phyloP scores from a whole-genome alignment of 2,888 invertebrate species.

The Tetropium fuscum region DNA sequence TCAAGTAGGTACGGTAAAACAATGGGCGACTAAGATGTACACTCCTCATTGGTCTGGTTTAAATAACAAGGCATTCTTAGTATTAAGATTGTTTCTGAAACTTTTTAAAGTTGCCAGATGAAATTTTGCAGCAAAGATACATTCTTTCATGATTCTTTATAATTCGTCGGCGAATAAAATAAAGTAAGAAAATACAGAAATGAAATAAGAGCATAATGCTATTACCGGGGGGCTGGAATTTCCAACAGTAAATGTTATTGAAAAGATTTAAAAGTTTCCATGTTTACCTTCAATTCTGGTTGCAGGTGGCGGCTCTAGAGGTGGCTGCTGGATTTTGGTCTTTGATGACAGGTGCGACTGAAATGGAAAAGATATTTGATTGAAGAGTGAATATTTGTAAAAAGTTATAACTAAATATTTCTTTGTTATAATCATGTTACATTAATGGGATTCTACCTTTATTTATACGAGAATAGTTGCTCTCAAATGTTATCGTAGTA shows the following conservation, averaged over 20 bases:
- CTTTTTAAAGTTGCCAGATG: slow-evolving; percentile 57
- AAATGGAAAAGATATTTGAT: slow-evolving; percentile 25
- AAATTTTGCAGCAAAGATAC: slow-evolving; percentile 59
- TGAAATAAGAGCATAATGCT: slow-evolving; percentile 50
- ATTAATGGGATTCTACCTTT: no score
- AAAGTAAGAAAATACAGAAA: slow-evolving; percentile 49
- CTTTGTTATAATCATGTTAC: no score
- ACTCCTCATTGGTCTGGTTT: slow-evolving; percentile 29
- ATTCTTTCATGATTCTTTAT: slow-evolving; percentile 56
- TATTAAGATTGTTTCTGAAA: slow-evolving; percentile 59
- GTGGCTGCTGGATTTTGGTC: slow-evolving; percentile 48
- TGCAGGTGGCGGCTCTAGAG: slow-evolving; percentile 56
- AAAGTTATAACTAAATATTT: no score
- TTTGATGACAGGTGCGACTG: slow-evolving; percentile 56
- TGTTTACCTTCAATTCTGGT: slow-evolving; percentile 59
- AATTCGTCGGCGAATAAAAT: slow-evolving; percentile 46
- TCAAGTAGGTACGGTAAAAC: slow-evolving; percentile 57
- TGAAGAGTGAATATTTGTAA: no score
- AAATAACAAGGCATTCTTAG: slow-evolving; percentile 57
- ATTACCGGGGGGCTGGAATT: slow-evolving; percentile 30
- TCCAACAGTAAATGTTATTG: slow-evolving; percentile 26
- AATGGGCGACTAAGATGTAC: slow-evolving; percentile 47
- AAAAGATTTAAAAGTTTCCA: slow-evolving; percentile 18
- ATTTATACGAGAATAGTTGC: no score
- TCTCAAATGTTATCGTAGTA: no score